These are phyloP conservation scores for Onychostruthus taczanowskii DNA, from an alignment of 2,113 vertebrate genomes.

Conservation along the genomic window DNA sequence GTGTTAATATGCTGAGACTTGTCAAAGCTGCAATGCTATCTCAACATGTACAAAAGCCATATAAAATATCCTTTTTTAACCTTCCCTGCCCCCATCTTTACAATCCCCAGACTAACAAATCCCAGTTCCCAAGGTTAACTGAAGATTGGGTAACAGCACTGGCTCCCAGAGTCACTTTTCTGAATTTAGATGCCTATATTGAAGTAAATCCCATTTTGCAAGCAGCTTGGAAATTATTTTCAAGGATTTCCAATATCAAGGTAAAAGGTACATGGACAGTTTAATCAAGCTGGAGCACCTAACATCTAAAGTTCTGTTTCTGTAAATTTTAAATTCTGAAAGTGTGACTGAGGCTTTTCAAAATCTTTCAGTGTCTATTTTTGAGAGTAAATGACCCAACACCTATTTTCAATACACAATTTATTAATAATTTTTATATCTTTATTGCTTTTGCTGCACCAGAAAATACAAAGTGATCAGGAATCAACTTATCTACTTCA, in stretches of 20 bases:
- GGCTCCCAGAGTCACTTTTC: neutral
- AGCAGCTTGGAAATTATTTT: neutral
- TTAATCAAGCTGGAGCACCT: neutral
- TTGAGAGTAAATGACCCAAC: neutral
- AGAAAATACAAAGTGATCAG: neutral
- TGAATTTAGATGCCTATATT: neutral
- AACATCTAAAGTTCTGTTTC: neutral
- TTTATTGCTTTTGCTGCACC: neutral
- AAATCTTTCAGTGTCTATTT: neutral
- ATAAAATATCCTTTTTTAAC: neutral
- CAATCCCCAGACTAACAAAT: conserved; percentile 6
- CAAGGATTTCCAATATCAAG: neutral
- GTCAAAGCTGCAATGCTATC: neutral
- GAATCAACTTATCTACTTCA: neutral
- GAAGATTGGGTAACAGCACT: neutral
- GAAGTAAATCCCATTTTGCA: neutral
- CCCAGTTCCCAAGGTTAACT: neutral
- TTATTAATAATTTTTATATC: neutral
- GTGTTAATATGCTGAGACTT: neutral
- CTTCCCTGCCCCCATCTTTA: neutral
- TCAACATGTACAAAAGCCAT: neutral
- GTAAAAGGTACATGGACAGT: neutral
- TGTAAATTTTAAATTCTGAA: neutral
- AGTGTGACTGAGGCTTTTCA: neutral
- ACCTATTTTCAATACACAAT: neutral